Base-by-base conservation (phyloP, 2,888 invertebrate genomes). In the Oscheius myriophilus region DNA sequence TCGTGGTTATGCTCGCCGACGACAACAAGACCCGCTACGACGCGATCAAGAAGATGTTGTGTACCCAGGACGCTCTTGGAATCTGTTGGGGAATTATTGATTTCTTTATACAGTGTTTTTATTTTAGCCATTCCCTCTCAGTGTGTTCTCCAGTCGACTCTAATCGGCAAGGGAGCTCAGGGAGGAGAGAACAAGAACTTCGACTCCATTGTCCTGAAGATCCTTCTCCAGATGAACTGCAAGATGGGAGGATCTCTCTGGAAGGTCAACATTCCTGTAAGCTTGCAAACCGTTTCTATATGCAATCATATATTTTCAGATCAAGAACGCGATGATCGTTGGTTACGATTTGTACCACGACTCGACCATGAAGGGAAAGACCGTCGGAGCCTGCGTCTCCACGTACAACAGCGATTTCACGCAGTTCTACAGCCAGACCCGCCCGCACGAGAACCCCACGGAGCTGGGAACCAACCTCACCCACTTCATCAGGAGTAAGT, bases 191-290 rank as follows among this genome's bases (percentile, higher is more conserved):
- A 89, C 0, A 89, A 90, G 77, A 92, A 91, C 85, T 81, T 88
- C 74, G 91, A 92, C 91, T 92, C 93, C 0, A 92, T 96, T 52
- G 93, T 93, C 0, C 94, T 94, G 0, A 96, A 96, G 89, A 91
- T 96, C 0, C 93, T 92, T 0, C 92, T 96, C 21, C 96, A 97
- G 57, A 91, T 97, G 79, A 93, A 93, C 86, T 93, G 94, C 82
- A 97, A 96, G 89, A 87, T 96, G 42, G 95, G 95, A 21, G 96
- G 95, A 0, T 92, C 92, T 0, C 93, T 95, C 0, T 96, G 95
- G 95, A 89, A 90, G 0, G 90, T 94, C 0, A 89, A 90, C 0
- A 89, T 93, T 42, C 93, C 93, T 26, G 33, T 33, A 33, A 0
- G 70, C 91, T n/a, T 59, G 43, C 59, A n/a, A 26, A 25, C 14